Base-by-base conservation (phyloP, 2,797 vertebrate genomes). In the Sitta carolinensis region DNA sequence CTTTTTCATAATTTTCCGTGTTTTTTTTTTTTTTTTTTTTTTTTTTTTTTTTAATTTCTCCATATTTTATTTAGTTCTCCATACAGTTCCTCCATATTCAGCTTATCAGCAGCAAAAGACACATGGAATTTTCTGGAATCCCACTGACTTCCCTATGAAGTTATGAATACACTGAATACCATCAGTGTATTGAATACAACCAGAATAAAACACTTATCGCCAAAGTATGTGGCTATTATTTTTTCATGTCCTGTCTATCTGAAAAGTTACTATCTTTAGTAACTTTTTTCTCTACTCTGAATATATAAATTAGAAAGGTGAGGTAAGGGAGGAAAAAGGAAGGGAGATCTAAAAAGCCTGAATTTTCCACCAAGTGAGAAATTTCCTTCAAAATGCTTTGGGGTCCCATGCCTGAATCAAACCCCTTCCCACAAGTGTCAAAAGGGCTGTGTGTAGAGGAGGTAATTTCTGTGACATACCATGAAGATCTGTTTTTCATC, bases 381-480 rank as follows among this genome's bases (percentile, higher is more conserved):
- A 36, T 55, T 68, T 36, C 13, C 23, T 67, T 48, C 30, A 48
- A 87, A 78, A 87, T 81, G n/a, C 12, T 25, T 86, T 43, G 9
- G 9, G 19, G 26, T 84, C 10, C 26, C 32, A 43, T 4, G 2
- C 20, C 7, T 66, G 40, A 84, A 63, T 61, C 84, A 86, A 70
- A 78, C 48, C 10, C 16, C 3, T 85, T 75, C 72, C 47, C 76
- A 5, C 9, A 43, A 26, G 34, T 63, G 27, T 34, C 2, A 0
- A 29, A 80, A 72, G 25, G 36, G 14, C 25, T 80, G 11, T 72
- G 27, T 4, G 0, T 48, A 48, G 23, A 54, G 43, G 38, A 77
- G 52, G 21, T 42, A 0, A 0, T 83, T 86, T 93, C 58, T 73
- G 27, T 62, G 23, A 25, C 1, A 0, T 69, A 36, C 7, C 1